These are phyloP conservation scores for Elephantulus edwardii DNA, from an alignment of 2,113 vertebrate genomes.

Conservation along the genomic window DNA sequence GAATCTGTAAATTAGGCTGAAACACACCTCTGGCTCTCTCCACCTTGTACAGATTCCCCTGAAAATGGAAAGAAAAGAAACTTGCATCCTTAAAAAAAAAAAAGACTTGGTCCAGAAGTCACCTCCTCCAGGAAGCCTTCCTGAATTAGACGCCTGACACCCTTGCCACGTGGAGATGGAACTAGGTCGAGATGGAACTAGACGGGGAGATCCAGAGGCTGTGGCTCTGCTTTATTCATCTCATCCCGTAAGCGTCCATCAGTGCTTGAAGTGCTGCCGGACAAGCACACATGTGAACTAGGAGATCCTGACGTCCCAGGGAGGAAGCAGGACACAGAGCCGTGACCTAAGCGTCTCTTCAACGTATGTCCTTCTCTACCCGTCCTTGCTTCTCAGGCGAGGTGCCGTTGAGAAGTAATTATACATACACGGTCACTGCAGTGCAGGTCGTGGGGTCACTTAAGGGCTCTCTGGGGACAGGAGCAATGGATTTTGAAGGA, in stretches of 20 bases:
- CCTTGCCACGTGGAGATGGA: neutral
- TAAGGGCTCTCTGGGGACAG: neutral
- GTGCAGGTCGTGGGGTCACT: neutral
- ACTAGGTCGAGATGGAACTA: neutral
- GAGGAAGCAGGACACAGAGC: neutral
- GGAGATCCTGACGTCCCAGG: neutral
- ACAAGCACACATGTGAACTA: neutral
- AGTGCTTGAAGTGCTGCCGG: neutral
- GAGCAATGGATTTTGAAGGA: neutral
- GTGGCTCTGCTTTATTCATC: neutral
- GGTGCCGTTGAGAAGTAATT: neutral
- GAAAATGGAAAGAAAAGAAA: too few species aligned
- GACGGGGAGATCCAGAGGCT: neutral
- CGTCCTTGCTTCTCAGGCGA: neutral
- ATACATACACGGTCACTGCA: neutral
- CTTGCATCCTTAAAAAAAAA: too few species aligned
- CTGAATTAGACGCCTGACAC: neutral
- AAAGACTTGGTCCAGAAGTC: neutral
- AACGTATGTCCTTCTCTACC: neutral
- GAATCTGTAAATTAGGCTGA: too few species aligned
- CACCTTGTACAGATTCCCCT: too few species aligned
- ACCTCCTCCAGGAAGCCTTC: slow-evolving; percentile 15
- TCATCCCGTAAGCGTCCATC: neutral
- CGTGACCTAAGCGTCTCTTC: neutral
- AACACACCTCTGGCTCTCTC: neutral